Conservation (phyloP, 2,797 vertebrate species). For the Crocidura indochinensis region DNA sequence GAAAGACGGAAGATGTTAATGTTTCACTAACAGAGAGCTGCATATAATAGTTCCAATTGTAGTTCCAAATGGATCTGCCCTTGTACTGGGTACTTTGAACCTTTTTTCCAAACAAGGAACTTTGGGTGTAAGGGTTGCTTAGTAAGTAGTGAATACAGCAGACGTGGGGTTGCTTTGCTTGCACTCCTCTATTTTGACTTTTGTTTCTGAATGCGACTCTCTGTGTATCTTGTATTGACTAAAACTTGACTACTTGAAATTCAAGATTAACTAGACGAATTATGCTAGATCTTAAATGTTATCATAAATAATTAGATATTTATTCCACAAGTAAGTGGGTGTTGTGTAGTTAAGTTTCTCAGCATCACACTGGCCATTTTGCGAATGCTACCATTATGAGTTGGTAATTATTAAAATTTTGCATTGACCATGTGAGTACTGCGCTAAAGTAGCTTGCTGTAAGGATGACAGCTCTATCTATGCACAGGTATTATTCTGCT, state of each 20-base stretch:
- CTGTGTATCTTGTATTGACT: not conserved
- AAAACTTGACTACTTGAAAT: not conserved
- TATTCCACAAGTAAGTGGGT: not conserved
- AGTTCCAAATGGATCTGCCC: not conserved
- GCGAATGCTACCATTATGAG: not conserved
- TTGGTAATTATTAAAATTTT: constrained; percentile 30
- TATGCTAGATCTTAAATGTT: constrained; percentile 28
- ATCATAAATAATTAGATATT: constrained; percentile 37
- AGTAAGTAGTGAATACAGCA: not conserved
- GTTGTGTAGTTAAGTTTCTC: not conserved
- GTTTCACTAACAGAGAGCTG: not conserved
- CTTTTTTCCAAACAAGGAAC: not conserved
- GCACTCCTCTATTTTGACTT: not conserved
- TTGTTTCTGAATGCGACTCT: not conserved
- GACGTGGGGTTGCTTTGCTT: not conserved
- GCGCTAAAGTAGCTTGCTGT: not conserved
- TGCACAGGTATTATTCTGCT: not conserved
- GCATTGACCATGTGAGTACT: not conserved
- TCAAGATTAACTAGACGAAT: constrained; percentile 20
- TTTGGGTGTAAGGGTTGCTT: not conserved
- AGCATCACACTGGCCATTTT: not conserved
- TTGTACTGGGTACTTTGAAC: not conserved
- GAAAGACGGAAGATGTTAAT: not conserved
- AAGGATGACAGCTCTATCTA: not conserved
- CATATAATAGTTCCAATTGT: not conserved